Base-by-base conservation (phyloP, 2,113 vertebrate species). In the Oreotrochilus melanogaster region DNA sequence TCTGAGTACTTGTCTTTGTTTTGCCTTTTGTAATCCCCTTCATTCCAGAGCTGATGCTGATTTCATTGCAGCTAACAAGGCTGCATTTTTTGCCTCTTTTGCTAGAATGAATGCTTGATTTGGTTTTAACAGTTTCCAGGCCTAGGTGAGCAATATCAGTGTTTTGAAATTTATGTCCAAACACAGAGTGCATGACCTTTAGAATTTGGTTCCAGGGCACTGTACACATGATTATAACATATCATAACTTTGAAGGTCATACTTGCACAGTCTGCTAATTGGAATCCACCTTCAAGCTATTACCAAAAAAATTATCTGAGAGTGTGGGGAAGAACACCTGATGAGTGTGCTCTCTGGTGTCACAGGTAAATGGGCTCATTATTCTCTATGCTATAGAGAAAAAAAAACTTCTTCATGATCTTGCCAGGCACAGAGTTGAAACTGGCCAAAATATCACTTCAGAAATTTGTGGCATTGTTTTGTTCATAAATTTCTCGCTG, bases 131-230 rank as follows among this genome's bases (percentile, higher is more conserved):
- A 19, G 35, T 83, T 83, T 78, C 35, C 45, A 88, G 72, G 51
- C n/a, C 71, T 74, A 57, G 47, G 86, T 86, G 82, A 93, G 67
- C 58, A 92, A 78, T 35, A 82, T 28, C 51, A 79, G 1, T 30
- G 21, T 70, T 88, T 78, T 95, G 70, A 79, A 70, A 89, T 91
- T 70, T 54, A 91, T 71, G 87, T 62, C 61, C 66, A 78, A 92
- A 24, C 33, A 69, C 48, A 69, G 25, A 80, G 73, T 19, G 71
- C 21, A 22, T 4, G 14, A 89, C 62, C 50, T 79, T 87, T 48
- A 21, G 50, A 48, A 66, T 88, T 31, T 94, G 81, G 90, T 80
- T 93, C 79, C 62, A 86, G 78, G 75, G 78, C 56, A 86, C 30
- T 37, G 39, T 85, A 53, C 25, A 67, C 39, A 66, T 10, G 47